Percentiles rank a stretch among this genome's conserved stretches.
phyloP scores from a whole-genome alignment of 2,797 vertebrate genomes.

The Molossus alvarezi region DNA sequence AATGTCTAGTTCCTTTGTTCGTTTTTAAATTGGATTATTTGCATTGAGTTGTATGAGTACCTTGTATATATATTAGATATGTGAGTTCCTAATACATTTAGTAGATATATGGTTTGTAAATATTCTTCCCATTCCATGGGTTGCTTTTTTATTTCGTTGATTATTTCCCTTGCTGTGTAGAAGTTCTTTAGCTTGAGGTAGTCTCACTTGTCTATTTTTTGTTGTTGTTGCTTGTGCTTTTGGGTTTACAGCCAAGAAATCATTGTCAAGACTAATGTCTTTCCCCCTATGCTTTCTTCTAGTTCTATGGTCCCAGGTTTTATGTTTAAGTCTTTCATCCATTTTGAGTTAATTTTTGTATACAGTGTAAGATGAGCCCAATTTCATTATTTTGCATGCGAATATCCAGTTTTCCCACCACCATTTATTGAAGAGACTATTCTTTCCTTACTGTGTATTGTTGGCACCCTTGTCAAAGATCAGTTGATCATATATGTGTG shows the following conservation, averaged over 20 bases:
- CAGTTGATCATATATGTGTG: neutral
- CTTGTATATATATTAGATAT: too few species aligned
- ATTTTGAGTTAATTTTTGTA: neutral
- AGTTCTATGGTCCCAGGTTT: neutral
- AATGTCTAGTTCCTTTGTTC: neutral
- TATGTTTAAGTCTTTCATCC: neutral
- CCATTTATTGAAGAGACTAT: neutral
- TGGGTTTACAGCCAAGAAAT: neutral
- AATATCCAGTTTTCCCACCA: neutral
- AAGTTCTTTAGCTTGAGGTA: neutral
- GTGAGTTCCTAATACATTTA: neutral
- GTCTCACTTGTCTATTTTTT: neutral
- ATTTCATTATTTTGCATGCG: neutral
- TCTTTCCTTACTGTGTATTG: neutral
- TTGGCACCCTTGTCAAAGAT: neutral
- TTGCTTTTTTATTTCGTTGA: neutral
- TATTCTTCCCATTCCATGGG: neutral
- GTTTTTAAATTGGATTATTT: neutral
- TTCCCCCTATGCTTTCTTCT: neutral
- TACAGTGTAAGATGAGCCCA: neutral
- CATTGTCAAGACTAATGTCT: neutral
- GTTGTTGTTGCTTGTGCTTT: neutral
- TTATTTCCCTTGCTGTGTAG: neutral
- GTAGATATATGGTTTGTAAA: neutral
- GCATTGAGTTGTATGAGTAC: neutral